These are phyloP conservation scores for Egretta garzetta DNA, from an alignment of 2,113 vertebrate species.

Conservation along the genomic window DNA sequence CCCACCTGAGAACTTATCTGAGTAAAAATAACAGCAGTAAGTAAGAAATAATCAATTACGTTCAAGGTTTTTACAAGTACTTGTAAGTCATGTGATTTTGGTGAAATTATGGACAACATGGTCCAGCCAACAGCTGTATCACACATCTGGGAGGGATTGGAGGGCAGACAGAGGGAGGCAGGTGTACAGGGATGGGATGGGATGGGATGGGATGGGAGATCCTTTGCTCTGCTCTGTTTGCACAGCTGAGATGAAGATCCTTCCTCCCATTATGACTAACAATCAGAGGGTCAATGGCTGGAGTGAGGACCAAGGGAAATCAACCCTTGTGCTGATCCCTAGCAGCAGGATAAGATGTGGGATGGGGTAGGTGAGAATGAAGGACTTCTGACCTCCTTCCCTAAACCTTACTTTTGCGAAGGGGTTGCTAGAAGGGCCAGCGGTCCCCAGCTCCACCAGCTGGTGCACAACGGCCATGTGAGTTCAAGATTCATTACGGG, in stretches of 20 bases:
- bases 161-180: not conserved
- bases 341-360: not conserved
- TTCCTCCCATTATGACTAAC: fast-evolving
- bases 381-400: not conserved
- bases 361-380: not conserved
- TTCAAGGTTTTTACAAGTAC: not conserved
- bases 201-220: fast-evolving
- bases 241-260: not conserved
- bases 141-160: not conserved
- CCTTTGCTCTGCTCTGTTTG: not conserved
- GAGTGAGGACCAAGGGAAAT: not conserved
- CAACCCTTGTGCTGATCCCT: not conserved
- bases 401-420: not conserved
- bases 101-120: not conserved
- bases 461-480: not conserved
- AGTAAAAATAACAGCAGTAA: not conserved
- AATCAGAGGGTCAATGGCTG: not conserved
- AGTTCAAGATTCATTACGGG: not conserved
- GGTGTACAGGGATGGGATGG: not conserved
- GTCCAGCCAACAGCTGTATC: not conserved
- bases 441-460: not conserved
- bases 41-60: not conserved
- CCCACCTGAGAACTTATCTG: not conserved
- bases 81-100: not conserved
- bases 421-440: not conserved